Evolutionary conservation across 2,888 invertebrate species (phyloP).

Genomic region (Lasioglossum pauxillum): DNA sequence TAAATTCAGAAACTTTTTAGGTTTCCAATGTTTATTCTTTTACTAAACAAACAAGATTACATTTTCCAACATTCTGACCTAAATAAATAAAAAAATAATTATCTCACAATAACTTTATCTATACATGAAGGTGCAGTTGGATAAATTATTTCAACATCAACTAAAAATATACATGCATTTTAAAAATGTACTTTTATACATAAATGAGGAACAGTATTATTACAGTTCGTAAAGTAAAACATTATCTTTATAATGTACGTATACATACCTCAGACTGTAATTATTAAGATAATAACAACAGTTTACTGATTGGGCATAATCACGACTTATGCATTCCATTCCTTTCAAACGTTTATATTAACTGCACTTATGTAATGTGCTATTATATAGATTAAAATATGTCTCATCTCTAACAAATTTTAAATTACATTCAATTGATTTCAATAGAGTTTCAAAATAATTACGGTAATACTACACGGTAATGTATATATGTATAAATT

Average conservation of each 20-base stretch:
- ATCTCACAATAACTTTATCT: background rate
- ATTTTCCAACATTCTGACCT: background rate
- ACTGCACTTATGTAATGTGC: conserved; percentile 64
- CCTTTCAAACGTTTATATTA: conserved; percentile 63
- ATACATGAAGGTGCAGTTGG: background rate
- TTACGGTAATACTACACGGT: background rate
- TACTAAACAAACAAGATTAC: background rate
- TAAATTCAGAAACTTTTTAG: background rate
- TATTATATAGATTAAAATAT: conserved; percentile 50
- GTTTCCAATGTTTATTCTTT: background rate
- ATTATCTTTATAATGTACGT: background rate
- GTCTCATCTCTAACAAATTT: conserved; percentile 15
- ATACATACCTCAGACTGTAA: background rate
- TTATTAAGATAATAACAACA: background rate
- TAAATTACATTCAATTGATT: background rate
- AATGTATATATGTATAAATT: background rate
- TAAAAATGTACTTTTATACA: background rate
- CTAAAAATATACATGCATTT: background rate
- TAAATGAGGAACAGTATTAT: background rate
- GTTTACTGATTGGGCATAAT: conserved; percentile 20
- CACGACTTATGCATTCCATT: conserved; percentile 33
- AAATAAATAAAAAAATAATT: conserved; percentile 1
- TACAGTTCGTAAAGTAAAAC: background rate
- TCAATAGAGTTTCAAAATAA: background rate
- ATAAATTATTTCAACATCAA: background rate